phyloP scores from a whole-genome alignment of 2,888 invertebrate species.

The Spialia ferax region DNA sequence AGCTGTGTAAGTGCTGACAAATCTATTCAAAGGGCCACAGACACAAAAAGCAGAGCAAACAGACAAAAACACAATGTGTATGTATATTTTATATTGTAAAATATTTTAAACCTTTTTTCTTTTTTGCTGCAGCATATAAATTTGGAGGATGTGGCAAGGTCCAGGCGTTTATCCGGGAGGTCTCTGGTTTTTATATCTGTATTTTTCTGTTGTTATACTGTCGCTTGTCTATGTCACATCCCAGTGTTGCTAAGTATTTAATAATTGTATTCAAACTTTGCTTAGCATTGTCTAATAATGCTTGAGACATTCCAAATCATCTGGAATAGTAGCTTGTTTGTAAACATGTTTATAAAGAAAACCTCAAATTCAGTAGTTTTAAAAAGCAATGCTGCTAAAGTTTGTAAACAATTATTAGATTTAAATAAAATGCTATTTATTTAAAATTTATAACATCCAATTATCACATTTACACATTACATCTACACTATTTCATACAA shows the following conservation, averaged over 20 bases:
- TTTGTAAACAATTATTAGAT: no score
- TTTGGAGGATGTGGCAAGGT: constrained; percentile 78
- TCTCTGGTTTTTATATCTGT: constrained; percentile 54
- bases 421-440: no score
- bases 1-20: constrained; percentile 53
- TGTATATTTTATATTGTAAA: constrained; percentile 62
- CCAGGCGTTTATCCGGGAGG: constrained; percentile 82
- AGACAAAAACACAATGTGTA: constrained; percentile 81
- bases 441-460: no score
- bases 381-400: no score
- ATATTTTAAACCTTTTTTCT: constrained; percentile 48
- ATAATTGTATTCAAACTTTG: no score
- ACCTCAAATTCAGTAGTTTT: no score
- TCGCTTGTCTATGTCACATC: neutral
- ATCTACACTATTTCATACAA: no score
- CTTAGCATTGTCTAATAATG: no score
- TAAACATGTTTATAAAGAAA: no score
- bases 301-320: no score
- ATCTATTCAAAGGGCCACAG: constrained; percentile 72
- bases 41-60: constrained; percentile 75
- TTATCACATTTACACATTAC: no score
- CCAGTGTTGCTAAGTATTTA: neutral
- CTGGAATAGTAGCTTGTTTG: no score
- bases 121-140: constrained; percentile 62
- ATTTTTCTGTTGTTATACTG: constrained; percentile 45